Evolutionary conservation across 2,797 vertebrate genomes (phyloP).

Genomic region (Amniataba percoides): DNA sequence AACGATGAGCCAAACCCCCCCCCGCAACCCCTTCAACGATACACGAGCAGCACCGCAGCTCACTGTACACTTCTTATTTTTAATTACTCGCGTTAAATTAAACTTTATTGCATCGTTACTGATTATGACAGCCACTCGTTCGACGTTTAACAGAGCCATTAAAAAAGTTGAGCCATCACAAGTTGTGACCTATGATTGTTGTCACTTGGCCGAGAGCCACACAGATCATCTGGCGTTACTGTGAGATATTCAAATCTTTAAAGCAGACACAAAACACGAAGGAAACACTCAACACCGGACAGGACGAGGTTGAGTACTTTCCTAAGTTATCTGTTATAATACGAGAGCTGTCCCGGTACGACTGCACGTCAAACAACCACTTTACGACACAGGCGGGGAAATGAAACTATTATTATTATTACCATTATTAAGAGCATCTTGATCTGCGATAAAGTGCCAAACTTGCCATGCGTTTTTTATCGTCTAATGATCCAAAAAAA

Average conservation of each 20-base stretch:
- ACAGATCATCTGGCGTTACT: constrained; percentile 28
- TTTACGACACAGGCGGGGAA: constrained; percentile 4
- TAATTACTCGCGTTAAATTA: constrained; percentile 21
- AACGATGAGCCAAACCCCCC: constrained; percentile 6
- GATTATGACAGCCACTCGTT: constrained; percentile 42
- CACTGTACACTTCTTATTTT: constrained; percentile 5
- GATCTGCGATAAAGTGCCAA: constrained; percentile 34
- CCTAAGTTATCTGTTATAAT: background rate
- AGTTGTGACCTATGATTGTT: constrained; percentile 51
- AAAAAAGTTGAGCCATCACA: constrained; percentile 51
- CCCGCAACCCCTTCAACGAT: background rate
- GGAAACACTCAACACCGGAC: background rate
- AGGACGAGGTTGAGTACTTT: background rate
- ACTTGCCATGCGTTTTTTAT: constrained; percentile 48
- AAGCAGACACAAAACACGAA: constrained; percentile 8
- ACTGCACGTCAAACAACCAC: background rate
- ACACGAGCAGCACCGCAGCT: constrained; percentile 15
- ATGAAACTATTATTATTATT: constrained; percentile 25
- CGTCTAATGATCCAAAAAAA: constrained; percentile 16
- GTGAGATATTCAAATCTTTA: constrained; percentile 33
- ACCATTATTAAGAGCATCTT: constrained; percentile 28
- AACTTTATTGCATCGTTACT: constrained; percentile 33
- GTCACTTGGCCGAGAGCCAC: constrained; percentile 63
- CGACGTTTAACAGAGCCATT: constrained; percentile 45
- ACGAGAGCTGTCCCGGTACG: constrained; percentile 7